These are phyloP conservation scores for Andrena trimmerana DNA, from an alignment of 2,888 invertebrate genomes.

Conservation along the genomic window DNA sequence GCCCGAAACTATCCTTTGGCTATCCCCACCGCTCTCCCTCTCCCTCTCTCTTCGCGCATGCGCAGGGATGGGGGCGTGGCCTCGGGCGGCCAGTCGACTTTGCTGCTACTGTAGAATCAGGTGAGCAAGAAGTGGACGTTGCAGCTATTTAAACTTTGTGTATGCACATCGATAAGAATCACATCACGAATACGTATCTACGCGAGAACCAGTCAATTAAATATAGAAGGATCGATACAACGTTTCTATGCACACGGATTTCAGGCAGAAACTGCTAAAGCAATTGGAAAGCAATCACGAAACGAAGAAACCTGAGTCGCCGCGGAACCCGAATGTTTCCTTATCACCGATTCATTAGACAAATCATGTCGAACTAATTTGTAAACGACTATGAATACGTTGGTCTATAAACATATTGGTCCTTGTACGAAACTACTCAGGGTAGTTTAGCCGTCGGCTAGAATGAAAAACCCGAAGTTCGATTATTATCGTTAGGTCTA, in stretches of 20 bases:
- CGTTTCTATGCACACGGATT: background rate
- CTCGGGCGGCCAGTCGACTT: background rate
- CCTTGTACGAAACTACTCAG: conserved; percentile 48
- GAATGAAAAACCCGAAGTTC: conserved; percentile 16
- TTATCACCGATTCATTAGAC: background rate
- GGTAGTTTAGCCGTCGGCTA: conserved; percentile 22
- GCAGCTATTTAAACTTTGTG: conserved; percentile 52
- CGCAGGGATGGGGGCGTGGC: background rate
- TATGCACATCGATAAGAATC: conserved; percentile 50
- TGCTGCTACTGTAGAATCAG: background rate
- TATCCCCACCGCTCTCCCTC: background rate
- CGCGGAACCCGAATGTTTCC: background rate
- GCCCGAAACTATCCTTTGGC: background rate
- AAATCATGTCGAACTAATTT: background rate
- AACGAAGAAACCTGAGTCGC: conserved; percentile 23
- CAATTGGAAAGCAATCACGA: background rate
- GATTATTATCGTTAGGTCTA: conserved; percentile 13
- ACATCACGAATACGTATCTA: conserved; percentile 5
- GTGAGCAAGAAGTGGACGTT: conserved; percentile 63
- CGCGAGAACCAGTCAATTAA: background rate
- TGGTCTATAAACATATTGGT: conserved; percentile 56
- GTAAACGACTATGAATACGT: conserved; percentile 2
- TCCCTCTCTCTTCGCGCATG: background rate
- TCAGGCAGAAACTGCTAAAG: background rate
- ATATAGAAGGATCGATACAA: background rate